Percentiles rank a stretch among this genome's conserved stretches.
phyloP scores from a whole-genome alignment of 2,888 invertebrate species.

The Ptilodon capucinus region DNA sequence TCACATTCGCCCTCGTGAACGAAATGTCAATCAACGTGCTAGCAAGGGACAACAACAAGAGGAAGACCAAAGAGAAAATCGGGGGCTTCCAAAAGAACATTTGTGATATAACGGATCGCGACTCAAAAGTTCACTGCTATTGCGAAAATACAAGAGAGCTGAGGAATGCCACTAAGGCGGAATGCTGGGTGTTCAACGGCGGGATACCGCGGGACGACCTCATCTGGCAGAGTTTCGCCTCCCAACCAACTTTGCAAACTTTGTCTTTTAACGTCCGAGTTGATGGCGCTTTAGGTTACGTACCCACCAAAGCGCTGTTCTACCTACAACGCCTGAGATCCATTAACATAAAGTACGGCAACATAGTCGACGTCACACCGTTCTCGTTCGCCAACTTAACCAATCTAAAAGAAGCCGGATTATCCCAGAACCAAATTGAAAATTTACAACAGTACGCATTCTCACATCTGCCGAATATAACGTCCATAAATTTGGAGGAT shows the following conservation, averaged over 20 bases:
- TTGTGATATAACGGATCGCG: conserved; percentile 80
- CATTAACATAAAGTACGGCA: conserved; percentile 88
- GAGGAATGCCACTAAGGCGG: conserved; percentile 86
- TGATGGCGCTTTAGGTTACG: conserved; percentile 86
- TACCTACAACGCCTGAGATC: conserved; percentile 85
- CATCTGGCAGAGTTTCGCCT: conserved; percentile 89
- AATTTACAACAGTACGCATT: conserved; percentile 87
- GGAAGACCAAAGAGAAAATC: conserved; percentile 71
- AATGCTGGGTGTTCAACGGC: conserved; percentile 89
- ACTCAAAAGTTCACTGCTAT: conserved; percentile 85
- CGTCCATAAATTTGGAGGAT: conserved; percentile 87
- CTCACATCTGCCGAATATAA: conserved; percentile 87
- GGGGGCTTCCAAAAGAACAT: conserved; percentile 81
- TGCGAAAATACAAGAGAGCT: conserved; percentile 83
- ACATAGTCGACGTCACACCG: conserved; percentile 86
- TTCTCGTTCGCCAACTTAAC: conserved; percentile 89
- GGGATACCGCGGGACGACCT: conserved; percentile 86
- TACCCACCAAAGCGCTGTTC: conserved; percentile 87
- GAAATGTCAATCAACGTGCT: conserved; percentile 76
- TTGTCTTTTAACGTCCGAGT: conserved; percentile 88
- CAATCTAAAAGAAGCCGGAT: conserved; percentile 84
- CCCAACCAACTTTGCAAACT: conserved; percentile 87
- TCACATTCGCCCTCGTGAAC: conserved; percentile 71
- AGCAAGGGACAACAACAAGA: conserved; percentile 71
- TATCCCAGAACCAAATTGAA: conserved; percentile 88